phyloP scores from a whole-genome alignment of 2,888 invertebrate genomes.

The Tanypteryx hageni region DNA sequence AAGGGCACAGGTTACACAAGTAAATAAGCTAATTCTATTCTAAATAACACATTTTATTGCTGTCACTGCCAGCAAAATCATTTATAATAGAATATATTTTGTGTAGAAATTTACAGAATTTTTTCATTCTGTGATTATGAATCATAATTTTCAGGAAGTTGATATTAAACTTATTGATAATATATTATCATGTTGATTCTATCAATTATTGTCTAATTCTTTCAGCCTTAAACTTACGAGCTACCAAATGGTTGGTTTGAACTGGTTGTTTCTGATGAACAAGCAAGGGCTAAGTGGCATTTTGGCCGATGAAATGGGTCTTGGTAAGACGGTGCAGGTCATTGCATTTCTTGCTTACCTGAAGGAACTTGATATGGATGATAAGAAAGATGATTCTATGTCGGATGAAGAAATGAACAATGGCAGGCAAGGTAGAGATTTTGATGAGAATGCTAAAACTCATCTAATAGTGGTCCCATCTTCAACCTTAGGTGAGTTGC shows the following conservation, averaged over 20 bases:
- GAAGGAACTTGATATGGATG: constrained; percentile 82
- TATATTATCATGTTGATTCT: neutral
- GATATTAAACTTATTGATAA: no score
- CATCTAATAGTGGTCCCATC: constrained; percentile 98
- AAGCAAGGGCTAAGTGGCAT: constrained; percentile 94
- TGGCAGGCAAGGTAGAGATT: constrained; percentile 75
- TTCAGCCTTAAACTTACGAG: constrained; percentile 86
- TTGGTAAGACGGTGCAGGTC: constrained; percentile 96
- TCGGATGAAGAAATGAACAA: constrained; percentile 73
- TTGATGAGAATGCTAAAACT: constrained; percentile 74
- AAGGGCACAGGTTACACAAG: no score
- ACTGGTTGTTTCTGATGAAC: constrained; percentile 95
- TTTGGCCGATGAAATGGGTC: constrained; percentile 97
- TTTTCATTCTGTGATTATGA: no score
- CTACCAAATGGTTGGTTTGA: constrained; percentile 93
- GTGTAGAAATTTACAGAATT: neutral
- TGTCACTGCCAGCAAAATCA: neutral
- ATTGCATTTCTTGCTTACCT: constrained; percentile 94
- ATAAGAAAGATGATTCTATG: neutral
- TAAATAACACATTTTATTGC: neutral
- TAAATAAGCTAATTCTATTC: no score
- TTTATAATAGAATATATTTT: neutral
- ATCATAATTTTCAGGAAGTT: no score
- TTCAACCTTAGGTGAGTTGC: constrained; percentile 88
- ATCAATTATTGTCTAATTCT: constrained; percentile 65